Conservation (phyloP, 2,113 vertebrate genomes). For the Gorsachius goisagi region DNA sequence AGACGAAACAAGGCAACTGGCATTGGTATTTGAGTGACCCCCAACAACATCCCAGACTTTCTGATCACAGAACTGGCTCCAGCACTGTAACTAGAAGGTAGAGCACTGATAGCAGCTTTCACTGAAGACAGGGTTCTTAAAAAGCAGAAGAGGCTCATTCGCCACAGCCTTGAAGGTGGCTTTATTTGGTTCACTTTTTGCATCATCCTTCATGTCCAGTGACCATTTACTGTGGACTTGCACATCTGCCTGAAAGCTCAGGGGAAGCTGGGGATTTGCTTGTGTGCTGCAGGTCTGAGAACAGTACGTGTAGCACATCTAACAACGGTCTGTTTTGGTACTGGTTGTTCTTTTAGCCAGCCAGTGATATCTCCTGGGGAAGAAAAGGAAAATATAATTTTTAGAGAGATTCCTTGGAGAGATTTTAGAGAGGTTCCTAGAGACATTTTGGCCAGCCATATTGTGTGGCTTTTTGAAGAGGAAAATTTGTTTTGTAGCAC, state of each 20-base stretch:
- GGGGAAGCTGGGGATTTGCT: neutral
- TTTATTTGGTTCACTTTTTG: neutral
- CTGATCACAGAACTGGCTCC: neutral
- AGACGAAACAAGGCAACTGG: neutral
- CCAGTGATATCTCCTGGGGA: constrained; percentile 46
- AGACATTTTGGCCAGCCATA: neutral
- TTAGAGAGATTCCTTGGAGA: neutral
- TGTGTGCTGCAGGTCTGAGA: neutral
- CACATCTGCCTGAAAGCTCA: neutral
- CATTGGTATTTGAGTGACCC: neutral
- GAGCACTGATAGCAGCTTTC: neutral
- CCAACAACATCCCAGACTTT: neutral
- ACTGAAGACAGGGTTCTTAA: neutral
- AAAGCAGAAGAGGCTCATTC: neutral
- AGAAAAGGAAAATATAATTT: neutral
- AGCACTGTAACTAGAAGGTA: neutral
- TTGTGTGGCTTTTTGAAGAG: neutral
- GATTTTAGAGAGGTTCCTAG: neutral
- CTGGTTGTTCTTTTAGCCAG: neutral
- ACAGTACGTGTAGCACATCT: neutral
- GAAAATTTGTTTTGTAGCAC: neutral
- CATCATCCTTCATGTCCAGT: neutral
- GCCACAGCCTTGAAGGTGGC: neutral
- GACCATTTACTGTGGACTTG: neutral
- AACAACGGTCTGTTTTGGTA: neutral